Base-by-base conservation (phyloP, 2,113 vertebrate species). In the Saguinus midas region DNA sequence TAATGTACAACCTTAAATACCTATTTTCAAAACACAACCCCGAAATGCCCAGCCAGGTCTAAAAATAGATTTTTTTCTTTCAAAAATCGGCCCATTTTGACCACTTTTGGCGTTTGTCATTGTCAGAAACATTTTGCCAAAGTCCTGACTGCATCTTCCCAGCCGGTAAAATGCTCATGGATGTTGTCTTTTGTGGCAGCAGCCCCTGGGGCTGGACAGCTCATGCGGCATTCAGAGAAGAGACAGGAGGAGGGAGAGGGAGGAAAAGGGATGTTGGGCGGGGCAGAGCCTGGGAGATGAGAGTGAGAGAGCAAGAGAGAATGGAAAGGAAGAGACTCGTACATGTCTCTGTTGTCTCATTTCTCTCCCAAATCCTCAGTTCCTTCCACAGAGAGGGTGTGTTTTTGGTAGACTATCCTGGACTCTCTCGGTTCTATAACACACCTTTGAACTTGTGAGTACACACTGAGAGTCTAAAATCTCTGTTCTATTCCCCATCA, bases 1-100 rank as follows among this genome's bases (percentile, higher is more conserved):
- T 98, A 98, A 96, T 90, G 96, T 40, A 61, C 85, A 97, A 96
- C 92, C 96, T 98, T 98, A 98, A 98, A 97, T 94, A 93, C 92
- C 80, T 98, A 48, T 94, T 98, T 98, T 95, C 90, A 97, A 97
- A 97, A 97, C 79, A 97, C 17, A 92, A 58, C 35, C 23, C 50
- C 12, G 27, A 64, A 32, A 64, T 72, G 12, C 48, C 87, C 79
- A 91, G 75, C 91, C 90, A 97, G 87, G 37, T 97, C 98, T 98
- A 98, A 98, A 98, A 98, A 95, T 94, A 98, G 94, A 95, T 50
- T 23, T 83, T 91, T 91, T 35, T 64, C 35, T 96, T 14, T 94
- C 35, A 93, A 96, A 96, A 96, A 61, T n/a, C 5, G 0, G 8
- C 55, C 45, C 8, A 32, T 98, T 92, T 97, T 95, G 84, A 92